A percentile compares a stretch with the other conserved stretches of the same genome.
Evolutionary conservation across 2,888 invertebrate species (phyloP).

Genomic region (Hirtodrosophila confusa): DNA sequence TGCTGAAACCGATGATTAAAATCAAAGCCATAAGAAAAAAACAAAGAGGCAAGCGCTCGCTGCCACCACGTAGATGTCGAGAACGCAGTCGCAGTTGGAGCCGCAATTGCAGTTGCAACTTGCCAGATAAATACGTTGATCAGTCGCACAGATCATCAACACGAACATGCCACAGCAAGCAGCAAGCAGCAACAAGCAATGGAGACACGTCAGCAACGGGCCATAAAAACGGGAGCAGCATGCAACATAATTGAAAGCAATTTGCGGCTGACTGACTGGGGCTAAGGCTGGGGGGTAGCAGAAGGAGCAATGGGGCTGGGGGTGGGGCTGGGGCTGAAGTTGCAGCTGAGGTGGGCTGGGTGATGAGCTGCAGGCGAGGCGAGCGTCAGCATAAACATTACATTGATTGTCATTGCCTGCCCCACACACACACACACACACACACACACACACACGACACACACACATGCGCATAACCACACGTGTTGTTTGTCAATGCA

Average conservation of each 20-base stretch:
- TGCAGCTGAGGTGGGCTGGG: slow-evolving; percentile 16
- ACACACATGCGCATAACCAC: slow-evolving; percentile 36
- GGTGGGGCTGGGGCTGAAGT: background rate
- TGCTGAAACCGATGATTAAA: slow-evolving; percentile 75
- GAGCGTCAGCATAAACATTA: slow-evolving; percentile 70
- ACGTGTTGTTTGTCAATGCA: slow-evolving; percentile 76
- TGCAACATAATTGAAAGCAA: slow-evolving; percentile 78
- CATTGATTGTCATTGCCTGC: slow-evolving; percentile 68
- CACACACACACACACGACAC: slow-evolving; percentile 9
- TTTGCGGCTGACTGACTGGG: slow-evolving; percentile 67
- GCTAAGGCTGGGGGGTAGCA: background rate
- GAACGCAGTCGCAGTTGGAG: slow-evolving; percentile 54
- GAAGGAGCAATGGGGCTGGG: slow-evolving; percentile 3
- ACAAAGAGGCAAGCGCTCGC: slow-evolving; percentile 9
- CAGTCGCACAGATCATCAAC: slow-evolving; percentile 70
- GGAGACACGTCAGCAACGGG: slow-evolving; percentile 71
- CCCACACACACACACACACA: slow-evolving; percentile 25
- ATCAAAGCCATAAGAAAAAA: slow-evolving; percentile 59
- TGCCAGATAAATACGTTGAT: slow-evolving; percentile 66
- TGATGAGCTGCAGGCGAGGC: slow-evolving; percentile 30
- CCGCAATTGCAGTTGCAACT: slow-evolving; percentile 42
- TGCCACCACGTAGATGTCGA: slow-evolving; percentile 48
- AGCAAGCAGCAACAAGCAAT: slow-evolving; percentile 9
- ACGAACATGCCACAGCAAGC: slow-evolving; percentile 54
- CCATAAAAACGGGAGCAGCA: slow-evolving; percentile 76